Conservation (phyloP, 2,113 vertebrate genomes). For the Callaeas wilsoni region DNA sequence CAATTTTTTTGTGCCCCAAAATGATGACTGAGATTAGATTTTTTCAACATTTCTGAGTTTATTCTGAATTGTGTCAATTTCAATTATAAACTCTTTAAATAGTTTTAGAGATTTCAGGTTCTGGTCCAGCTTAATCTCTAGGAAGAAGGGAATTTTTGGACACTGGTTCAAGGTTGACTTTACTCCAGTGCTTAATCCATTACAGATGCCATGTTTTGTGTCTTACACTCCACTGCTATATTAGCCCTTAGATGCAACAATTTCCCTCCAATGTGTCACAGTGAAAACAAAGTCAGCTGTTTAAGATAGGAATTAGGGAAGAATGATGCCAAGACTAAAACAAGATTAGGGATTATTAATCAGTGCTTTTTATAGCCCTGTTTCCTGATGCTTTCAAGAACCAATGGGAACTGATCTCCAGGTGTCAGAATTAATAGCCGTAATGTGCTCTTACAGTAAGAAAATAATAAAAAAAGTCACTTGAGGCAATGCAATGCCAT, state of each 20-base stretch:
- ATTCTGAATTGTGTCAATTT: not conserved
- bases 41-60: not conserved
- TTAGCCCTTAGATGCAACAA: not conserved
- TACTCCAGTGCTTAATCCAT: not conserved
- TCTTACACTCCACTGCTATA: not conserved
- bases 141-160: not conserved
- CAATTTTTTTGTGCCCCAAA: not conserved
- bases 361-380: not conserved
- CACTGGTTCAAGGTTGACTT: not conserved
- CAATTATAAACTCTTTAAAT: not conserved
- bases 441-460: not conserved
- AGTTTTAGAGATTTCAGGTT: not conserved
- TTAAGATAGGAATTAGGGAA: not conserved
- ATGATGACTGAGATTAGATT: not conserved
- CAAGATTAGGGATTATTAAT: not conserved
- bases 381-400: not conserved
- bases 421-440: not conserved
- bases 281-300: not conserved
- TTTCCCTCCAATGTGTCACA: not conserved
- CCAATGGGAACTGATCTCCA: not conserved
- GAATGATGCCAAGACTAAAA: not conserved
- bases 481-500: not conserved
- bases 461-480: not conserved
- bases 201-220: not conserved
- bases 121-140: not conserved